Evolutionary conservation across 2,888 invertebrate species (phyloP), one percentile per base, ranked within the genome.

Genomic region (Liposcelis brunnea): DNA sequence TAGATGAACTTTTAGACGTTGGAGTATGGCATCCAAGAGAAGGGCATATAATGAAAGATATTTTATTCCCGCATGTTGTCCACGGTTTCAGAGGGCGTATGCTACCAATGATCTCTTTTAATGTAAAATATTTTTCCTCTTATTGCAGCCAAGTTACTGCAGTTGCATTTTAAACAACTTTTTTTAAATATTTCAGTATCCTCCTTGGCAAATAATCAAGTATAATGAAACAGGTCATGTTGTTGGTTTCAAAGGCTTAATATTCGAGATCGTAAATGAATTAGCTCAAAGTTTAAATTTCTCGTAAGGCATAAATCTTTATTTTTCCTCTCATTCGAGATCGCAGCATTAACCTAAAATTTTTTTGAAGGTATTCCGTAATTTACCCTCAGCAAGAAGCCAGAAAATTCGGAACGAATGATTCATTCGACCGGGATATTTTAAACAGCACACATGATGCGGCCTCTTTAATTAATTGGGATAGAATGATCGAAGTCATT

Each of bases 141-240:
- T n/a, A n/a, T n/a, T n/a, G n/a, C n/a, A n/a, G n/a, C n/a, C n/a
- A n/a, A n/a, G n/a, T n/a, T n/a, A n/a, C n/a, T n/a, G n/a, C n/a
- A n/a, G 42, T 43, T 19, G 15, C 32, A 32, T 32, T 32, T 32
- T 32, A n/a, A n/a, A n/a, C n/a, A n/a, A n/a, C n/a, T 16, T 35
- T 35, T 15, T 16, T 43, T 4, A 31, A 18, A n/a, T 31, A 34
- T 61, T 70, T 52, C 58, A 90, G 89, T 84, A 82, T 63, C 87
- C 89, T 1, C 89, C 89, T 0, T 90, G 89, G 87, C 83, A 86
- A 57, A 77, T 81, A 31, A 58, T 85, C 2, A 68, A 68, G 42
- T 61, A 64, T 1, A 75, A 77, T 52, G 68, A 69, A 43, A 67
- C 71, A 2, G 78, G 77, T 0, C 59, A 68, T 1, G 63, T 74